These are phyloP conservation scores for Diadegma fenestrale DNA, from an alignment of 2,888 invertebrate species.

Conservation along the genomic window DNA sequence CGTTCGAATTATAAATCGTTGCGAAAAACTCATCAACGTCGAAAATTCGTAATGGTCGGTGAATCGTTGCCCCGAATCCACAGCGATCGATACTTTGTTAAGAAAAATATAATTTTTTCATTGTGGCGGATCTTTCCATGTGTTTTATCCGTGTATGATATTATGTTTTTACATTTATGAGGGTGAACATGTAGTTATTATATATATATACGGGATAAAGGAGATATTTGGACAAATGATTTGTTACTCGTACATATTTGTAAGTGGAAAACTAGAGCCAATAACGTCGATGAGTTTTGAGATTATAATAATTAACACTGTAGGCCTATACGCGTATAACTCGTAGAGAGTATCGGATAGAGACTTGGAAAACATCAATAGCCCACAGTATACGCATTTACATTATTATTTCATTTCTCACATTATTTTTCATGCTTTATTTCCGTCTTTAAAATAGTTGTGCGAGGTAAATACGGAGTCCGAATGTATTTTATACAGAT, in stretches of 20 bases:
- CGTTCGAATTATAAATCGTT: neutral
- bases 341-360: constrained; percentile 28
- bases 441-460: constrained; percentile 40
- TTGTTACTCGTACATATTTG: constrained; percentile 6
- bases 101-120: constrained; percentile 32
- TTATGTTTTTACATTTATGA: constrained; percentile 2
- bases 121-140: neutral
- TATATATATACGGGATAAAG: neutral
- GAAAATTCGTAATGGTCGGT: constrained; percentile 4
- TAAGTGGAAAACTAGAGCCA: constrained; percentile 49
- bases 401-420: constrained; percentile 6
- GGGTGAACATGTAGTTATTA: constrained; percentile 5
- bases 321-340: constrained; percentile 47
- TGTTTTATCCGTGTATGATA: neutral
- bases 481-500: constrained; percentile 19
- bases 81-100: constrained; percentile 17
- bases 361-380: constrained; percentile 60
- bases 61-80: constrained; percentile 13
- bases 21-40: neutral
- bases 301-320: constrained; percentile 31
- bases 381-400: constrained; percentile 52
- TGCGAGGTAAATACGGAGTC: constrained; percentile 51
- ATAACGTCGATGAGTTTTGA: constrained; percentile 24
- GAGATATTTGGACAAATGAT: constrained; percentile 37
- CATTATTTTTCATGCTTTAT: neutral